Conservation (phyloP, 2,888 invertebrate species). For the Idaea aversata region DNA sequence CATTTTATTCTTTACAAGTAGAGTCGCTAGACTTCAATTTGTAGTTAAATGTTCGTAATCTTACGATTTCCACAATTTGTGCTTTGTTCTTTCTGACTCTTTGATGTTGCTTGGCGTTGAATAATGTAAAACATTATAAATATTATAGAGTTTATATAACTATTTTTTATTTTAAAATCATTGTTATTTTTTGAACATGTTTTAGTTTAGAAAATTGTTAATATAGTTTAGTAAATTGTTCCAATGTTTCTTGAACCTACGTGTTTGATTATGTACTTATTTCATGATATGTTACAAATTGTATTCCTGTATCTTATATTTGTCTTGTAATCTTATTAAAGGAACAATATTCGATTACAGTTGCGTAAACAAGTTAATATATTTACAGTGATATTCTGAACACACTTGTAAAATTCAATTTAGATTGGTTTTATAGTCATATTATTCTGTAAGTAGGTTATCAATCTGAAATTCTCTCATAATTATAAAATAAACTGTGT, state of each 20-base stretch:
- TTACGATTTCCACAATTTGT: constrained; percentile 58
- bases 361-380: constrained; percentile 46
- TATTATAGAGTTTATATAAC: constrained; percentile 56
- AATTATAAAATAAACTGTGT: constrained; percentile 82
- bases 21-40: constrained; percentile 76
- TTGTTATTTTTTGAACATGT: constrained; percentile 66
- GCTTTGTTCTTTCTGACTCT: constrained; percentile 69
- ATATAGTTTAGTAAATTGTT: constrained; percentile 69
- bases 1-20: constrained; percentile 54
- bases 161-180: constrained; percentile 55
- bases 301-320: constrained; percentile 64
- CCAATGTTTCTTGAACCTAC: constrained; percentile 53
- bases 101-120: constrained; percentile 77
- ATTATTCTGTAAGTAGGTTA: constrained; percentile 80
- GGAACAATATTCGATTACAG: constrained; percentile 57
- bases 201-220: constrained; percentile 74
- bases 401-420: constrained; percentile 71
- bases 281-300: constrained; percentile 65
- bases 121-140: constrained; percentile 70
- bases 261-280: constrained; percentile 59
- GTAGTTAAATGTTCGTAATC: constrained; percentile 66
- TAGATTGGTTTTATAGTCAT: constrained; percentile 80
- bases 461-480: constrained; percentile 82
- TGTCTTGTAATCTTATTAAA: constrained; percentile 71
- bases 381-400: constrained; percentile 64